Evolutionary conservation across 2,888 invertebrate species (phyloP).

Genomic region (Strigamia crassipes): DNA sequence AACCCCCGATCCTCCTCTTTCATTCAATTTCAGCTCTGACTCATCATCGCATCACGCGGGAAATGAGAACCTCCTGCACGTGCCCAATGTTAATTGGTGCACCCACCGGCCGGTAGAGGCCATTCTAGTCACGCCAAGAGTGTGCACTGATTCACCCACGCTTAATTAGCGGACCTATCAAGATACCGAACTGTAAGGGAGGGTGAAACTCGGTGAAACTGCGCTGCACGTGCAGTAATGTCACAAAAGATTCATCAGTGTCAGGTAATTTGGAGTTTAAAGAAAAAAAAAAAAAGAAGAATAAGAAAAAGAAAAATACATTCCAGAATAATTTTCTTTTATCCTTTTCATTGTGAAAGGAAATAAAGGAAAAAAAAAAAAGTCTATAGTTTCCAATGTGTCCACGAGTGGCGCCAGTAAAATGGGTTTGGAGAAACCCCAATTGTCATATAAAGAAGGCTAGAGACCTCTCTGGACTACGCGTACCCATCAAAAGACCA

Average conservation of each 20-base stretch:
- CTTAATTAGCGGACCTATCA: constrained; percentile 40
- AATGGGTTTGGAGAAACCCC: constrained; percentile 32
- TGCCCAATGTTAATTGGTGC: constrained; percentile 35
- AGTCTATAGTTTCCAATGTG: constrained; percentile 5
- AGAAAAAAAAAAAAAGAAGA: not conserved
- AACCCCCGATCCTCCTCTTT: constrained; percentile 1
- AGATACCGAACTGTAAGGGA: constrained; percentile 26
- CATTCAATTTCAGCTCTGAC: constrained; percentile 42
- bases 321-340: not conserved
- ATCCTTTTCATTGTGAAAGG: not conserved
- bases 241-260: constrained; percentile 26
- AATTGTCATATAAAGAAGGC: constrained; percentile 40
- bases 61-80: constrained; percentile 39
- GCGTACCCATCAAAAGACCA: constrained; percentile 35
- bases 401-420: constrained; percentile 30
- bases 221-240: constrained; percentile 32
- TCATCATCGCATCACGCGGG: constrained; percentile 30
- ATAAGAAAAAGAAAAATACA: not conserved
- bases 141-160: constrained; percentile 39
- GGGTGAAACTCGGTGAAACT: constrained; percentile 5
- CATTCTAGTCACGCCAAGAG: constrained; percentile 24
- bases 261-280: constrained; percentile 7
- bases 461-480: constrained; percentile 18
- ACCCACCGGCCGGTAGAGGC: constrained; percentile 40
- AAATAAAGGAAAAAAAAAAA: not conserved